Percentiles rank a stretch among this genome's conserved stretches.
phyloP scores from a whole-genome alignment of 53 echinoderm and acorn worm species.

The Actinopyga echinites region DNA sequence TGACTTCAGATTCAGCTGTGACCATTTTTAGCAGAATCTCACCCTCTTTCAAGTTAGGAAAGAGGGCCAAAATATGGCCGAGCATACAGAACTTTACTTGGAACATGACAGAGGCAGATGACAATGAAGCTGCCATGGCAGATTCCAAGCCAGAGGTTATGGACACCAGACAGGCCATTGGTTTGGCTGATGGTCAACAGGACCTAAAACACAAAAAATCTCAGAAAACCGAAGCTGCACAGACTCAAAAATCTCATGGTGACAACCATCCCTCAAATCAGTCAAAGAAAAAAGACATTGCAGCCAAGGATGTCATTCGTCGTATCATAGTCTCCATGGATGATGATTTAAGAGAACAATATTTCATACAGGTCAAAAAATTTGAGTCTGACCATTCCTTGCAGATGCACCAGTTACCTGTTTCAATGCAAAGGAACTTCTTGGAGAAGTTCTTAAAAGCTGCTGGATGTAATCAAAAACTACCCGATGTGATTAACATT shows the following conservation, averaged over 20 bases:
- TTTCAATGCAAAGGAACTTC: constrained; percentile 65
- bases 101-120: neutral
- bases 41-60: neutral
- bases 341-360: constrained; percentile 1
- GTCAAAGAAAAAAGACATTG: too few species aligned
- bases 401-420: constrained; percentile 17
- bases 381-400: constrained; percentile 10
- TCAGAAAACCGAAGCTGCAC: too few species aligned
- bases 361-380: constrained; percentile 11
- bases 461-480: constrained; percentile 63
- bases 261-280: too few species aligned
- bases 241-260: too few species aligned
- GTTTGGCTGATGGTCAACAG: too few species aligned
- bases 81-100: neutral
- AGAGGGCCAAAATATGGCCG: neutral
- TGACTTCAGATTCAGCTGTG: neutral
- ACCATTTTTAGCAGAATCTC: neutral
- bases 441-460: constrained; percentile 36
- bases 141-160: neutral
- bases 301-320: too few species aligned
- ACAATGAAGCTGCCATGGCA: neutral
- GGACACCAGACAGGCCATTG: too few species aligned
- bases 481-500: constrained; percentile 77
- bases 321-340: neutral
- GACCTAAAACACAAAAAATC: too few species aligned